These are phyloP conservation scores for Drosophila tropicalis DNA, from an alignment of 1,140 invertebrate species.

Conservation along the genomic window DNA sequence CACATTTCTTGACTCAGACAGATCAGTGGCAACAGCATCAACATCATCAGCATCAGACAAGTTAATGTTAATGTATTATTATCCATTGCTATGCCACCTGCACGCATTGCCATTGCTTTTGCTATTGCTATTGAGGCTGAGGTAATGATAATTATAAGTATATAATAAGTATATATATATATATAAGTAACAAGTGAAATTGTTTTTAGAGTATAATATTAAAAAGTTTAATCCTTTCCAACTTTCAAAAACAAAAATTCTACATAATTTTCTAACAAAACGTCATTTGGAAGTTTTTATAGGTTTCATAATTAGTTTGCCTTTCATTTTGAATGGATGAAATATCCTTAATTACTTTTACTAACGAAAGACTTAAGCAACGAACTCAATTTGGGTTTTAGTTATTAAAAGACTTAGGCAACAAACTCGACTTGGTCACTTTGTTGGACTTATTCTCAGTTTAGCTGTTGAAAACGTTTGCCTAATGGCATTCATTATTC, in stretches of 20 bases:
- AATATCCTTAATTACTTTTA: background rate
- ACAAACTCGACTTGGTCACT: slow-evolving; percentile 35
- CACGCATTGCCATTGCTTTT: slow-evolving; percentile 26
- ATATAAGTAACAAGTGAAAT: slow-evolving; percentile 3
- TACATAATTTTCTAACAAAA: too few relatives aligned
- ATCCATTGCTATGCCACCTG: slow-evolving; percentile 13
- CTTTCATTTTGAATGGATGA: background rate
- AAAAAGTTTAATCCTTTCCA: too few relatives aligned
- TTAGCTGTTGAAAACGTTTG: slow-evolving; percentile 30
- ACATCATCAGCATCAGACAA: slow-evolving; percentile 18
- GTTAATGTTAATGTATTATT: slow-evolving; percentile 25
- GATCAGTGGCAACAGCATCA: slow-evolving; percentile 29
- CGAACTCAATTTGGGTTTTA: slow-evolving; percentile 23
- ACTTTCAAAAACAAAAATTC: too few relatives aligned
- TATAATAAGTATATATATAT: too few relatives aligned
- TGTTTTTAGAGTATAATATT: background rate
- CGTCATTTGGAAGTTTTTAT: too few relatives aligned
- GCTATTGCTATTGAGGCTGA: slow-evolving; percentile 13
- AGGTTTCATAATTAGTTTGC: too few relatives aligned
- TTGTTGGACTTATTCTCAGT: slow-evolving; percentile 14
- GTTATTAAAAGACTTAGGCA: slow-evolving; percentile 46
- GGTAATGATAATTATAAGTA: slow-evolving; percentile 24
- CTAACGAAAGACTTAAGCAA: slow-evolving; percentile 44
- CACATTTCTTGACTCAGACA: slow-evolving; percentile 30
- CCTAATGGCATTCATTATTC: slow-evolving; percentile 59